These are phyloP conservation scores for Patella pellucida DNA, from an alignment of 2,888 invertebrate species.

Conservation along the genomic window DNA sequence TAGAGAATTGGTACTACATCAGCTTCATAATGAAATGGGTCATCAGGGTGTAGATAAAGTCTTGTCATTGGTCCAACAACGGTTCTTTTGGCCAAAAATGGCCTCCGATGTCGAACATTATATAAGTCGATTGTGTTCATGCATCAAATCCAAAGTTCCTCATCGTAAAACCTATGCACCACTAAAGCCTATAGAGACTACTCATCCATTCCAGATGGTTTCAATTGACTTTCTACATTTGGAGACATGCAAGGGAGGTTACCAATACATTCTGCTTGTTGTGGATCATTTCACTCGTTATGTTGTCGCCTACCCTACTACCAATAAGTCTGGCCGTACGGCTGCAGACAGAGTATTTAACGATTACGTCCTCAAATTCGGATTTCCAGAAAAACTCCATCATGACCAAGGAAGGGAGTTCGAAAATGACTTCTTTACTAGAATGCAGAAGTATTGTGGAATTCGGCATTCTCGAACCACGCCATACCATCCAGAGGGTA, in stretches of 20 bases:
- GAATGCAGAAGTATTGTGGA: constrained; percentile 22
- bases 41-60: constrained; percentile 22
- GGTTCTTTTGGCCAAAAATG: too few species aligned
- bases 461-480: constrained; percentile 26
- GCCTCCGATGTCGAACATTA: too few species aligned
- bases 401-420: constrained; percentile 42
- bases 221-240: neutral
- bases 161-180: neutral
- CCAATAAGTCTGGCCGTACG: constrained; percentile 23
- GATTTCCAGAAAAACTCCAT: constrained; percentile 35
- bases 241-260: neutral
- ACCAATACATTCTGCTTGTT: neutral
- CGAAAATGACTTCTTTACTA: constrained; percentile 37
- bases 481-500: constrained; percentile 23
- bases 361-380: constrained; percentile 35
- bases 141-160: neutral
- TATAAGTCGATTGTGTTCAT: too few species aligned
- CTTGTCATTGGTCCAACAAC: constrained; percentile 15
- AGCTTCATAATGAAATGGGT: constrained; percentile 29
- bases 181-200: neutral
- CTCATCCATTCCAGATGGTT: neutral
- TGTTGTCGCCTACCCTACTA: constrained; percentile 17
- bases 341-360: constrained; percentile 38
- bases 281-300: constrained; percentile 20
- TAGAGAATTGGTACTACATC: constrained; percentile 8